These are phyloP conservation scores for Caenorhabditis latens DNA, from an alignment of 1,140 invertebrate species.

Conservation along the genomic window DNA sequence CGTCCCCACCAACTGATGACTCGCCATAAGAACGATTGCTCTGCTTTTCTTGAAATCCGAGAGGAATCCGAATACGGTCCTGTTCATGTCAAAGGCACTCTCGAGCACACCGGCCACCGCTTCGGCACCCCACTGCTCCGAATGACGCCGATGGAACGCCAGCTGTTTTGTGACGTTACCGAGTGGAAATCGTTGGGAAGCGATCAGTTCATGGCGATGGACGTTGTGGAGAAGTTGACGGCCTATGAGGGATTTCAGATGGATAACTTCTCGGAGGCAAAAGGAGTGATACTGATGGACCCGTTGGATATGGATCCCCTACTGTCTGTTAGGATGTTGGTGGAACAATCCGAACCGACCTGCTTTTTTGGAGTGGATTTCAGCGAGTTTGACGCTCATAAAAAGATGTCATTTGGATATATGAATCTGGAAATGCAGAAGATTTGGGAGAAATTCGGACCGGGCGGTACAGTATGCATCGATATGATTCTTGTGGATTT, in stretches of 20 bases:
- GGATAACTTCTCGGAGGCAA: not conserved
- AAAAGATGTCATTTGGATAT: constrained; percentile 42
- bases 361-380: not conserved
- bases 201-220: not conserved
- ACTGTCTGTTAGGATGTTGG: not conserved
- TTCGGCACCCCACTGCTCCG: constrained; percentile 59
- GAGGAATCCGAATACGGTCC: not conserved
- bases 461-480: not conserved
- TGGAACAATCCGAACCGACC: not conserved
- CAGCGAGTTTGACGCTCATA: not conserved
- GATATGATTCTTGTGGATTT: constrained; percentile 34
- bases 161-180: not conserved
- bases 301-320: not conserved
- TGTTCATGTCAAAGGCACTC: constrained; percentile 31
- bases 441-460: constrained; percentile 17
- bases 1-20: not conserved
- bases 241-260: not conserved
- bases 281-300: not conserved
- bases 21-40: constrained; percentile 7
- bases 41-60: not conserved
- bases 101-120: constrained; percentile 63
- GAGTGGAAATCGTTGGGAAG: not conserved
- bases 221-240: constrained; percentile 1
- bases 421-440: constrained; percentile 51
- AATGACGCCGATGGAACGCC: constrained; percentile 15